Conservation (phyloP, 2,888 invertebrate species). For the Notocelia uddmanniana region DNA sequence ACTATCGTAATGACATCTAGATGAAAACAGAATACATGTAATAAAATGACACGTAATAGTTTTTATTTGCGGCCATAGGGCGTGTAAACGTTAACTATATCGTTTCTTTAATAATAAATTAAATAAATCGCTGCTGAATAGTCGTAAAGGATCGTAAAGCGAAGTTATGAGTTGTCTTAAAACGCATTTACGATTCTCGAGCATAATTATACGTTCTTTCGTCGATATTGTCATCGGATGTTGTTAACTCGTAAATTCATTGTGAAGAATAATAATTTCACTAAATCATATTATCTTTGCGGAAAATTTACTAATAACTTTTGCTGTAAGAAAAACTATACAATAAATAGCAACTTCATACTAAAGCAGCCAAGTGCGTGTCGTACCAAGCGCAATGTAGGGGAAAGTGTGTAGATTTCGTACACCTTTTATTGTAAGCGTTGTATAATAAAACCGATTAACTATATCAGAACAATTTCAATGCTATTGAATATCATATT, state of each 20-base stretch:
- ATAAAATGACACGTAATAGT: conserved; percentile 78
- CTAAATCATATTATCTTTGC: not conserved
- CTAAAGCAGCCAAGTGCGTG: no score
- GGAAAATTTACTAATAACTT: no score
- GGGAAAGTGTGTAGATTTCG: no score
- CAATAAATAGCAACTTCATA: not conserved
- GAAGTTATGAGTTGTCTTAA: conserved; percentile 25
- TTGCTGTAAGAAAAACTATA: not conserved
- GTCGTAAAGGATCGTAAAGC: conserved; percentile 49
- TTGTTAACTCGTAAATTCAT: conserved; percentile 10
- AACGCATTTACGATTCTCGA: conserved; percentile 1
- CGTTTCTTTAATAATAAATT: conserved; percentile 51
- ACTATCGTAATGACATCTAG: conserved; percentile 80
- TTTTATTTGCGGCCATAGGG: conserved; percentile 66
- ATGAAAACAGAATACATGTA: conserved; percentile 77
- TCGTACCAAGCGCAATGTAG: no score
- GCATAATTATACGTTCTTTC: conserved; percentile 29
- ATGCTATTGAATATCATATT: no score
- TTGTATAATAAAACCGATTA: no score
- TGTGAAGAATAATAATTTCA: not conserved
- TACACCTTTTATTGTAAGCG: no score
- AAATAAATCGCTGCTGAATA: conserved; percentile 50
- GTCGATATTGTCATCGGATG: conserved; percentile 7
- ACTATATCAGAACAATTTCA: no score
- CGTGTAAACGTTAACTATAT: conserved; percentile 65